These are phyloP conservation scores for Natrix natrix DNA, from an alignment of 2,797 vertebrate species.

Conservation along the genomic window DNA sequence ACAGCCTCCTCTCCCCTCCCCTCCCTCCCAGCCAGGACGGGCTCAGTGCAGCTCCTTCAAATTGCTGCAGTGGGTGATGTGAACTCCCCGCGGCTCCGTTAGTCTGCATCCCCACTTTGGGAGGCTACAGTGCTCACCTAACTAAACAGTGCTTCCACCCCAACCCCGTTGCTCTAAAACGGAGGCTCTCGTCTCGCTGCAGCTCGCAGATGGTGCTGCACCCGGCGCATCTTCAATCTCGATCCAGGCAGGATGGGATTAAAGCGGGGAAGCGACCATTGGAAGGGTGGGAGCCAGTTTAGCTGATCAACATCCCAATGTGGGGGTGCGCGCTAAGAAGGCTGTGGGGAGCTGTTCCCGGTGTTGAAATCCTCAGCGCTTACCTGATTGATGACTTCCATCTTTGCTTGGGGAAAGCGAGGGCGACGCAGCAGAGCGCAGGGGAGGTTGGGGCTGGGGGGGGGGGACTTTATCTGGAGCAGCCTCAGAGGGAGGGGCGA, in stretches of 20 bases:
- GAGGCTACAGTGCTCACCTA: background rate
- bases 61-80: background rate
- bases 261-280: background rate
- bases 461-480: background rate
- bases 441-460: conserved; percentile 13
- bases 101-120: background rate
- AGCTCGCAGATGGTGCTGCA: background rate
- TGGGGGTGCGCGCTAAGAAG: background rate
- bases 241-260: background rate
- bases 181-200: background rate
- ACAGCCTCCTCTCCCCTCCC: background rate
- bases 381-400: conserved; percentile 43
- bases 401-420: conserved; percentile 31
- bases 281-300: background rate
- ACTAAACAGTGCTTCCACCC: background rate
- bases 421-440: conserved; percentile 19
- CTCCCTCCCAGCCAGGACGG: background rate
- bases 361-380: conserved; percentile 14
- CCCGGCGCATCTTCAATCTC: background rate
- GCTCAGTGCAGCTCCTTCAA: background rate
- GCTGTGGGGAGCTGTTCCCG: background rate
- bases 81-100: background rate
- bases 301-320: background rate
- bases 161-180: background rate
- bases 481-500: conserved; percentile 8